A percentile compares a stretch with the other conserved stretches of the same genome.
These are phyloP conservation scores for Bergia puertoricense DNA, from an alignment of 92 coral and sea anemone species.

Conservation along the genomic window DNA sequence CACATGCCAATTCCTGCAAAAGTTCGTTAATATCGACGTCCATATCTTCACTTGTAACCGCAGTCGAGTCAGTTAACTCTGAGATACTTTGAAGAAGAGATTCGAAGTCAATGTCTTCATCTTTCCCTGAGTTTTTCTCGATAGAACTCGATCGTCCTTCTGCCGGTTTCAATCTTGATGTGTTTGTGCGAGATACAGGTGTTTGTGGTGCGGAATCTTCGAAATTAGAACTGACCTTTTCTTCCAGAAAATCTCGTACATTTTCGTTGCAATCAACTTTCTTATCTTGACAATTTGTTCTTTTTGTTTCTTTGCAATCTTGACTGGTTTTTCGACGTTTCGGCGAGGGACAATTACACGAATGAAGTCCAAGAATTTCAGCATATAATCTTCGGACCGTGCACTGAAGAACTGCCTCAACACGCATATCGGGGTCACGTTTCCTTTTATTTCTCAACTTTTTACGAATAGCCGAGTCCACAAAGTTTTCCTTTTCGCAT, in stretches of 20 bases:
- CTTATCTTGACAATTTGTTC: neutral
- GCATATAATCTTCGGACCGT: conserved; percentile 90
- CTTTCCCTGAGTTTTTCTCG: conserved; percentile 3
- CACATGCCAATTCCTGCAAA: conserved; percentile 69
- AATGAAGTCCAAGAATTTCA: conserved; percentile 70
- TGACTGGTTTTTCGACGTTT: conserved; percentile 40
- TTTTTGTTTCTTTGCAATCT: neutral
- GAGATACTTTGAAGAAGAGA: conserved; percentile 71
- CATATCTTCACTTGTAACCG: conserved; percentile 55
- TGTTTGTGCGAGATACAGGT: conserved; percentile 22
- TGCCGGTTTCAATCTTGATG: conserved; percentile 8
- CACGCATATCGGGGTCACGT: conserved; percentile 94
- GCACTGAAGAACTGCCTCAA: conserved; percentile 85
- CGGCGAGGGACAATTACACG: conserved; percentile 34
- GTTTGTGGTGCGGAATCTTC: conserved; percentile 34
- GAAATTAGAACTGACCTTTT: conserved; percentile 41
- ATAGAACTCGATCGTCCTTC: conserved; percentile 34
- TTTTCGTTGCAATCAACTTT: neutral
- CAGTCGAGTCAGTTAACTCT: conserved; percentile 64
- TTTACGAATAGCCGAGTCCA: conserved; percentile 82
- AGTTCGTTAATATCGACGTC: conserved; percentile 82
- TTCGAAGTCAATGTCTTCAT: conserved; percentile 67
- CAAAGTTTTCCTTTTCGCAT: conserved; percentile 70
- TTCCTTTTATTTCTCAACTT: conserved; percentile 87
- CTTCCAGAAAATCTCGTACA: neutral